phyloP scores from a whole-genome alignment of 2,113 vertebrate species.

The Cettia cetti region DNA sequence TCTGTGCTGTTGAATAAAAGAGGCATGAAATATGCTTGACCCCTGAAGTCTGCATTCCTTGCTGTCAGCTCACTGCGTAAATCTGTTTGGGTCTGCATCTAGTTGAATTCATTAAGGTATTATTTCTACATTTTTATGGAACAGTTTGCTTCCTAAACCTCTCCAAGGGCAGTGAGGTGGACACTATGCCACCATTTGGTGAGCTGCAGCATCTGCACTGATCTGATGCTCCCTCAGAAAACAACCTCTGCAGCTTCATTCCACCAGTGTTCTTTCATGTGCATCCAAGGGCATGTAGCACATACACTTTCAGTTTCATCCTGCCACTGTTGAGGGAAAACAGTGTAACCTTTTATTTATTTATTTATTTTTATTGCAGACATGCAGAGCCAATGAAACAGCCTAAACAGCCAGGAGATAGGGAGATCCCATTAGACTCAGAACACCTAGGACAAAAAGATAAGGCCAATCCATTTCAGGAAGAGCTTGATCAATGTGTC shows the following conservation, averaged over 20 bases:
- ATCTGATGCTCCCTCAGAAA: neutral
- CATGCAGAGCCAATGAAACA: neutral
- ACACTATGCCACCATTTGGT: neutral
- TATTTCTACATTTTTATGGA: neutral
- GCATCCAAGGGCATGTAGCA: neutral
- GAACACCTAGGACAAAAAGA: neutral
- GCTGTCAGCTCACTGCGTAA: fast-evolving
- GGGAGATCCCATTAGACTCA: neutral
- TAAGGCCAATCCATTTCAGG: neutral
- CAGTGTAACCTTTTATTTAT: fast-evolving
- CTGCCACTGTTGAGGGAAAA: neutral
- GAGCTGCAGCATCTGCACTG: neutral
- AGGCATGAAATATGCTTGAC: neutral
- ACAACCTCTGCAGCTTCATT: neutral
- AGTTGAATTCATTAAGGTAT: neutral
- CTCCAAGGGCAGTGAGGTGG: neutral
- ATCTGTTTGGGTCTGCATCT: neutral
- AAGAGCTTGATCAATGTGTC: neutral
- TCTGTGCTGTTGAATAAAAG: neutral
- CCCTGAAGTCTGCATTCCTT: neutral
- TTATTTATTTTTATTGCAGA: neutral
- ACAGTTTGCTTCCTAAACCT: neutral
- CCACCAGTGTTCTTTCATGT: neutral
- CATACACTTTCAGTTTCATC: neutral
- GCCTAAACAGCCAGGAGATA: neutral